A percentile compares a stretch with the other conserved stretches of the same genome.
phyloP scores from a whole-genome alignment of 1,140 invertebrate species.

The Lycorma delicatula region DNA sequence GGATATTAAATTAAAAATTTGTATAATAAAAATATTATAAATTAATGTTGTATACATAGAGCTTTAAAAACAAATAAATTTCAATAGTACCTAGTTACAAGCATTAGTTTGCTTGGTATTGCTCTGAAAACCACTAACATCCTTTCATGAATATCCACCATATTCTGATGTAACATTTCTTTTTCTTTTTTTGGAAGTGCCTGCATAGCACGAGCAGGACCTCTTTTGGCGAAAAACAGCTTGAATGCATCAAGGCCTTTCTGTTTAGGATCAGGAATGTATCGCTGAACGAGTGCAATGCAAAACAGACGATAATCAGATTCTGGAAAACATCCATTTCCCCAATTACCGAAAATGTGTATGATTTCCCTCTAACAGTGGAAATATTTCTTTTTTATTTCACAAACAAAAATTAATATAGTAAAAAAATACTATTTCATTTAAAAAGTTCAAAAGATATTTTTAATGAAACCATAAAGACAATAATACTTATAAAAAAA shows the following conservation, averaged over 20 bases:
- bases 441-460: no score
- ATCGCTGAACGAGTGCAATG: slow-evolving; percentile 37
- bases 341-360: no score
- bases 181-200: slow-evolving; percentile 30
- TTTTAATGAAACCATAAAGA: no score
- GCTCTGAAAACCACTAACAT: slow-evolving; percentile 37
- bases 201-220: slow-evolving; percentile 25
- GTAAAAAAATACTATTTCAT: no score
- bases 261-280: slow-evolving; percentile 22
- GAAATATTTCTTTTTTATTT: no score
- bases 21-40: no score
- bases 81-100: slow-evolving; percentile 45
- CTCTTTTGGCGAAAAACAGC: slow-evolving; percentile 32
- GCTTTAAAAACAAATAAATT: no score
- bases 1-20: no score
- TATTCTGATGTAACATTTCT: slow-evolving; percentile 33
- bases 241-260: slow-evolving; percentile 26
- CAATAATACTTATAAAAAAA: no score
- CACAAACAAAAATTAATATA: no score
- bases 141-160: slow-evolving; percentile 37
- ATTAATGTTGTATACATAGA: no score
- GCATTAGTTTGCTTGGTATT: slow-evolving; percentile 39
- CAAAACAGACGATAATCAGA: slow-evolving; percentile 38
- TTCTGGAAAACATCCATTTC: slow-evolving; percentile 28
- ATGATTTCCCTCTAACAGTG: no score